These are phyloP conservation scores for Agelastica alni DNA, from an alignment of 2,888 invertebrate genomes.

Conservation along the genomic window DNA sequence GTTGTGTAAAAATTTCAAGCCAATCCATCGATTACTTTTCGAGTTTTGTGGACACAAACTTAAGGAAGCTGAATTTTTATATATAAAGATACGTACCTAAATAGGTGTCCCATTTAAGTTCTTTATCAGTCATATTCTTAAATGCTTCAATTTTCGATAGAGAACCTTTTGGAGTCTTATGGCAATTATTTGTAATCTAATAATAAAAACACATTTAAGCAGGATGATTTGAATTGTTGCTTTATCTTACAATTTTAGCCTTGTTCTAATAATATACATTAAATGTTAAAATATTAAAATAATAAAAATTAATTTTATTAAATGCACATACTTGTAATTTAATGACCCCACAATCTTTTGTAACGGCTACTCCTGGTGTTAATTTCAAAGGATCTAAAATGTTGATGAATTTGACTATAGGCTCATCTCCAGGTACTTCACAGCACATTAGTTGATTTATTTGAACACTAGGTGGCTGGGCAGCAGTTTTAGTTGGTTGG, in stretches of 20 bases:
- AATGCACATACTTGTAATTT: constrained; percentile 55
- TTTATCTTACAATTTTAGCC: no score
- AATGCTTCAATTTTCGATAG: constrained; percentile 63
- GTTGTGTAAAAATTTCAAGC: no score
- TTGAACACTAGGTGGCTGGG: constrained; percentile 51
- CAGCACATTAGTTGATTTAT: constrained; percentile 55
- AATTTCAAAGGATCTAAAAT: constrained; percentile 53
- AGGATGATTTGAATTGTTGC: background rate
- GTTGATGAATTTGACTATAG: constrained; percentile 54
- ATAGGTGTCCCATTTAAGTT: constrained; percentile 72
- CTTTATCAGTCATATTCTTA: constrained; percentile 62
- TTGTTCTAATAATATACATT: no score
- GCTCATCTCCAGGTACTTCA: constrained; percentile 55
- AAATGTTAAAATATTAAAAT: no score
- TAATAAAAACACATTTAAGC: constrained; percentile 21
- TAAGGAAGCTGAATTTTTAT: no score
- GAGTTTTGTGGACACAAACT: no score
- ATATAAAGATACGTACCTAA: constrained; percentile 63
- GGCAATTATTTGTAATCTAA: constrained; percentile 53
- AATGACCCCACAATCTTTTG: constrained; percentile 47
- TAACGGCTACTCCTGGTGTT: constrained; percentile 47
- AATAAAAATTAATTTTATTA: no score
- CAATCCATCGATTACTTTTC: no score
- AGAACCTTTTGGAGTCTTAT: constrained; percentile 64
- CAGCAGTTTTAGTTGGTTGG: constrained; percentile 24